phyloP scores from a whole-genome alignment of 2,888 invertebrate species.

The Lepidocyrtinus sp. region DNA sequence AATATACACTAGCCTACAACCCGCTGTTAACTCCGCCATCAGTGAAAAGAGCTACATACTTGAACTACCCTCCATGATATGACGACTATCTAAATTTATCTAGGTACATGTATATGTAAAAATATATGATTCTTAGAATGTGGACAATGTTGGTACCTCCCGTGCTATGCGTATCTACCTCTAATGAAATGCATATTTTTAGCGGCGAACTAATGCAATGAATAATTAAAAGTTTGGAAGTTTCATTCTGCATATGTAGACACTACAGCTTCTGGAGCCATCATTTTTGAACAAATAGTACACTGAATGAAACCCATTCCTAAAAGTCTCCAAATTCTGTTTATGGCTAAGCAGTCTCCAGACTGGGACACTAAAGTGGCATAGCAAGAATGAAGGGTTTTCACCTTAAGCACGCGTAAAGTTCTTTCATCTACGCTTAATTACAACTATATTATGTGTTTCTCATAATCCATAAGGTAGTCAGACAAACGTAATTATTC shows the following conservation, averaged over 20 bases:
- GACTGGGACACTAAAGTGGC: not conserved
- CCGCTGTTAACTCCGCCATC: not conserved
- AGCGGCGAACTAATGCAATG: not conserved
- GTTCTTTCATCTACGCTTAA: slow-evolving; percentile 31
- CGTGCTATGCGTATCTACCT: not conserved
- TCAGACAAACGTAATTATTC: slow-evolving; percentile 46
- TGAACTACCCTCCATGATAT: no score
- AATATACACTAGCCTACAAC: not conserved
- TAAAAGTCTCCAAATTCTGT: not conserved
- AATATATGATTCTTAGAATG: no score
- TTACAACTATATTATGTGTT: slow-evolving; percentile 46
- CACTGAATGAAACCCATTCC: not conserved
- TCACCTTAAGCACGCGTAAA: slow-evolving; percentile 36
- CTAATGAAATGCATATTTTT: not conserved
- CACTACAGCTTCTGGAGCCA: not conserved
- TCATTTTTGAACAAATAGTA: not conserved
- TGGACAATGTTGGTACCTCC: not conserved
- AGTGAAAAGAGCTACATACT: no score
- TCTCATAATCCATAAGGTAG: slow-evolving; percentile 22
- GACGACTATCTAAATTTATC: no score
- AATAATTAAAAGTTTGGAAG: not conserved
- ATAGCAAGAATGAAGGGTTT: not conserved
- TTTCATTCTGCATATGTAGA: not conserved
- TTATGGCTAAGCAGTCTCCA: not conserved
- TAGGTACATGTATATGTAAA: no score